phyloP scores from a whole-genome alignment of 1,140 invertebrate species.

The Aethina tumida region DNA sequence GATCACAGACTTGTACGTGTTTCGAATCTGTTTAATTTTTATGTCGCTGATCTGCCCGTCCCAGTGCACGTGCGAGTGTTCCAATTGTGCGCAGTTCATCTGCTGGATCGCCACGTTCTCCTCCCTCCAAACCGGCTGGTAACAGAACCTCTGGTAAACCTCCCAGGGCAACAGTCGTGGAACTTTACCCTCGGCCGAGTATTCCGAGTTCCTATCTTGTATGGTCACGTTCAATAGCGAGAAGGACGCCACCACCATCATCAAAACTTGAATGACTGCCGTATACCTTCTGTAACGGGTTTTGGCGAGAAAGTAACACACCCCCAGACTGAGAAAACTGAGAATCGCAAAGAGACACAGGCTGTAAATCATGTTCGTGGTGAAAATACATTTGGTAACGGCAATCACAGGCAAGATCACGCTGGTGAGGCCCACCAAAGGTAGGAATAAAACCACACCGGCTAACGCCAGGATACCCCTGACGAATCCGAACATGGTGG shows the following conservation, averaged over 20 bases:
- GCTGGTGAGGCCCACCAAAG: constrained; percentile 63
- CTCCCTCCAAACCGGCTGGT: constrained; percentile 55
- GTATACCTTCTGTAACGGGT: constrained; percentile 42
- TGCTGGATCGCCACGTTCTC: constrained; percentile 55
- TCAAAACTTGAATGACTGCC: constrained; percentile 46
- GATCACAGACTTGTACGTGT: constrained; percentile 47
- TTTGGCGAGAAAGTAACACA: constrained; percentile 55
- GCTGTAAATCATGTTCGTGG: constrained; percentile 51
- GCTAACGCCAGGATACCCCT: constrained; percentile 65
- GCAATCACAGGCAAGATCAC: constrained; percentile 63
- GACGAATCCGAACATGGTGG: constrained; percentile 69
- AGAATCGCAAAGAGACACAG: constrained; percentile 45
- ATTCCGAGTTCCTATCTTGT: constrained; percentile 10
- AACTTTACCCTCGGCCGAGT: constrained; percentile 8
- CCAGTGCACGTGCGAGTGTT: constrained; percentile 56
- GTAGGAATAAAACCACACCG: constrained; percentile 65
- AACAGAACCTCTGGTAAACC: constrained; percentile 60
- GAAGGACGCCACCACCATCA: constrained; percentile 30
- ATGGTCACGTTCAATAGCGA: constrained; percentile 15
- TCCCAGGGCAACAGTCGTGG: constrained; percentile 44
- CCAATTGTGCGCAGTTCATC: constrained; percentile 55
- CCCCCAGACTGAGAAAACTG: constrained; percentile 42
- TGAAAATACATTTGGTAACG: constrained; percentile 55
- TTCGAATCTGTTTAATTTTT: constrained; percentile 48
- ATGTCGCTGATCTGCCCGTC: constrained; percentile 61